phyloP scores from a whole-genome alignment of 2,797 vertebrate genomes.

The Mycteria americana region DNA sequence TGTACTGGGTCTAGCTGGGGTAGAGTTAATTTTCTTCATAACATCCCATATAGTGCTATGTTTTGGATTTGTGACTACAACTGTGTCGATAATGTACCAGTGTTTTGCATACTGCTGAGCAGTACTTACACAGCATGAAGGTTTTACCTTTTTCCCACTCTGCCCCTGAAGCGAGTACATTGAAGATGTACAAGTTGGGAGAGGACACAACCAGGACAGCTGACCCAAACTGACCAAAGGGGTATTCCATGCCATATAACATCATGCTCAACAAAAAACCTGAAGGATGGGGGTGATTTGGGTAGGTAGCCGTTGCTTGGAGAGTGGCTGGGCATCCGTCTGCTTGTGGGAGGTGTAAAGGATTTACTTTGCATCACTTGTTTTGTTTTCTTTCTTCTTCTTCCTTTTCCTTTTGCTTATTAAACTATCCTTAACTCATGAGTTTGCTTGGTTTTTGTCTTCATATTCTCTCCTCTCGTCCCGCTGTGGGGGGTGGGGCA shows the following conservation, averaged over 20 bases:
- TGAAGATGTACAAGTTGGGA: not conserved
- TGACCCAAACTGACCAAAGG: not conserved
- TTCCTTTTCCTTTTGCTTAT: not conserved
- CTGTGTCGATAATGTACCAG: not conserved
- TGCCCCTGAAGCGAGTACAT: fast-evolving
- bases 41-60: not conserved
- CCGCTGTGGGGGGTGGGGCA: too few species aligned
- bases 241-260: not conserved
- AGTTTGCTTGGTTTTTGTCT: not conserved
- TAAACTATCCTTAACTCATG: not conserved
- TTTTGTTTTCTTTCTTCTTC: not conserved
- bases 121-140: not conserved
- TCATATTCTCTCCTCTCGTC: not conserved
- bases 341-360: not conserved
- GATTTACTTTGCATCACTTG: not conserved
- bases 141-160: not conserved
- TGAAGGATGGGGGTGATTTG: not conserved
- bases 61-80: not conserved
- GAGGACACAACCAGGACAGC: not conserved
- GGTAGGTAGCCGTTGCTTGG: not conserved
- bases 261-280: not conserved
- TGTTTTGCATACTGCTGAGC: not conserved
- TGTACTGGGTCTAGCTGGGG: not conserved
- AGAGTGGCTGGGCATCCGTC: not conserved
- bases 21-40: not conserved